Percentiles rank a stretch among this genome's conserved stretches.
Evolutionary conservation across 2,888 invertebrate genomes (phyloP).

Genomic region (Drosophila neutralis): DNA sequence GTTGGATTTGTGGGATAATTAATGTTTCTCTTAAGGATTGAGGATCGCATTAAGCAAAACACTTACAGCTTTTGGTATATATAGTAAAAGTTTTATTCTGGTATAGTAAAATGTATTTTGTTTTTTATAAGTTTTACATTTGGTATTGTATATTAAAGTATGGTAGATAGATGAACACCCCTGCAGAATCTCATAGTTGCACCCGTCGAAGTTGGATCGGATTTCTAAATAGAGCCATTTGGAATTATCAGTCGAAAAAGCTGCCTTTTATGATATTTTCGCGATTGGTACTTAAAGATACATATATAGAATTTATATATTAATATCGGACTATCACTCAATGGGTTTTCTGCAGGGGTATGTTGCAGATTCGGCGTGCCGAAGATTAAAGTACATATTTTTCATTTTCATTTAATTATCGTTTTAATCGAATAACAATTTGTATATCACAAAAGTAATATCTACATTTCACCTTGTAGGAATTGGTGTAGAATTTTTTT

Average conservation of each 20-base stretch:
- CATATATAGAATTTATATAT: constrained; percentile 16
- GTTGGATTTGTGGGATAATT: constrained; percentile 25
- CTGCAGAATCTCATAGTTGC: constrained; percentile 41
- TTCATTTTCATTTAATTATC: constrained; percentile 52
- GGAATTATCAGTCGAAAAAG: constrained; percentile 37
- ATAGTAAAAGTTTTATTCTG: constrained; percentile 66
- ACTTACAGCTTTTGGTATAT: constrained; percentile 34
- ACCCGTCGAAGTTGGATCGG: constrained; percentile 41
- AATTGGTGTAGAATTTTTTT: constrained; percentile 71
- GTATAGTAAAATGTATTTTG: constrained; percentile 62
- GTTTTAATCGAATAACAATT: constrained; percentile 65
- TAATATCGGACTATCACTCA: constrained; percentile 15
- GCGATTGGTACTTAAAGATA: constrained; percentile 28
- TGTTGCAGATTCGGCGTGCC: constrained; percentile 46
- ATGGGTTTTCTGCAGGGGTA: constrained; percentile 39
- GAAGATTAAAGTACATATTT: constrained; percentile 26
- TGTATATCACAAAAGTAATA: constrained; percentile 80
- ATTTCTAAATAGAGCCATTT: constrained; percentile 35
- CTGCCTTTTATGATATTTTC: constrained; percentile 40
- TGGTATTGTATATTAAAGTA: constrained; percentile 62
- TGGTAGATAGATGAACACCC: constrained; percentile 57
- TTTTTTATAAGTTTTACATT: constrained; percentile 61
- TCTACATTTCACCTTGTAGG: constrained; percentile 80
- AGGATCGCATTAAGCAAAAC: not conserved
- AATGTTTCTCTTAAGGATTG: not conserved